A percentile compares a stretch with the other conserved stretches of the same genome.
Conservation (phyloP, 2,888 invertebrate genomes). For the Meiosimyza platycephala region DNA sequence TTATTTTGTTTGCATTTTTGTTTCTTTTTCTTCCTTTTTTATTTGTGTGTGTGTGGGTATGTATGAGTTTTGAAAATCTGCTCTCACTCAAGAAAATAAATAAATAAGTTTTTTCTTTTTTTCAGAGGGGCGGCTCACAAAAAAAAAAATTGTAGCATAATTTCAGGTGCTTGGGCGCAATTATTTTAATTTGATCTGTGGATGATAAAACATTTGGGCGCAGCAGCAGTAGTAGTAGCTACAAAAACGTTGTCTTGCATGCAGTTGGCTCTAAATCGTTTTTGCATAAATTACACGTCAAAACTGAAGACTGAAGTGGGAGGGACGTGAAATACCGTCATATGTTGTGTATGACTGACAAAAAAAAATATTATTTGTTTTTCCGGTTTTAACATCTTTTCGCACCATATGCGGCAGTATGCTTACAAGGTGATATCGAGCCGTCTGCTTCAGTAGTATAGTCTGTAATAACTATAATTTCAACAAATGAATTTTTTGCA, state of each 20-base stretch:
- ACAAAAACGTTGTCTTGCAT: background rate
- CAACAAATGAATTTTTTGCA: background rate
- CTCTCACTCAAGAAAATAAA: background rate
- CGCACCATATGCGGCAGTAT: background rate
- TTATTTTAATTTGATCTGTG: constrained; percentile 51
- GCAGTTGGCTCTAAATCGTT: constrained; percentile 15
- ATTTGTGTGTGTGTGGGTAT: background rate
- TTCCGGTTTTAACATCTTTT: background rate
- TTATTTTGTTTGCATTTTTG: constrained; percentile 5
- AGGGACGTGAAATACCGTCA: too few relatives aligned
- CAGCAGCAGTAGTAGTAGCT: background rate
- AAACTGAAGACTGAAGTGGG: background rate
- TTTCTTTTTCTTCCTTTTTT: background rate
- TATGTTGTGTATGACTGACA: too few relatives aligned
- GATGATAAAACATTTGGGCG: constrained; percentile 42
- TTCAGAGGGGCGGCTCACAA: background rate
- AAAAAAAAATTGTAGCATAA: constrained; percentile 39
- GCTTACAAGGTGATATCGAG: background rate
- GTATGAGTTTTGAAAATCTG: constrained; percentile 1
- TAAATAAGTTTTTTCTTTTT: too few relatives aligned
- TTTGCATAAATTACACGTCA: constrained; percentile 25
- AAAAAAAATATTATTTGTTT: too few relatives aligned
- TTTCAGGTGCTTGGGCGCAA: constrained; percentile 49
- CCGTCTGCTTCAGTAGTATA: background rate
- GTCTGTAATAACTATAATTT: constrained; percentile 22